A percentile compares a stretch with the other conserved stretches of the same genome.
Conservation (phyloP, 2,888 invertebrate genomes). For the Toxonevra muliebris region DNA sequence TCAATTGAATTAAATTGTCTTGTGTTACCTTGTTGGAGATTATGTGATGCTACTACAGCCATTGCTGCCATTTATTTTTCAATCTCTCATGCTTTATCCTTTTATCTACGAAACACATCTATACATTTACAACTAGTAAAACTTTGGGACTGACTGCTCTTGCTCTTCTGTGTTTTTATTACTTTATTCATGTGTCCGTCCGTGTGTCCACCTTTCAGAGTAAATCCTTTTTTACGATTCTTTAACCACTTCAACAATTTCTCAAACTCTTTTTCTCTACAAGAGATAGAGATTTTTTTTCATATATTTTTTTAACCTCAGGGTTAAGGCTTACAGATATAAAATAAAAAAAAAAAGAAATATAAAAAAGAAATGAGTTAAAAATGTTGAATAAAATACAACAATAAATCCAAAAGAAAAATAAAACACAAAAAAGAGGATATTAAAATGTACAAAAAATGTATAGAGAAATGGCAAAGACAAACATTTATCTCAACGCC, state of each 20-base stretch:
- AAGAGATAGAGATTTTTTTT: too few species aligned
- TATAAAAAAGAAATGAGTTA: too few species aligned
- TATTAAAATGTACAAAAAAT: neutral
- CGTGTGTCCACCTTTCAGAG: neutral
- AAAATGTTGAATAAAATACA: too few species aligned
- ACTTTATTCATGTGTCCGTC: too few species aligned
- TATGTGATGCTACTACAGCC: neutral
- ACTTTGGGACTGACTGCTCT: too few species aligned
- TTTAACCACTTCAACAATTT: slow-evolving; percentile 21
- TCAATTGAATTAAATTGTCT: slow-evolving; percentile 39
- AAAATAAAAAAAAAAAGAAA: too few species aligned
- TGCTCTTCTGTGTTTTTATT: too few species aligned
- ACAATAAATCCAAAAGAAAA: neutral
- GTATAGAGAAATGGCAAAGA: neutral
- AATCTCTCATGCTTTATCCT: neutral
- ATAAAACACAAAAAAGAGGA: neutral
- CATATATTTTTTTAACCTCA: too few species aligned
- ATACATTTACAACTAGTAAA: too few species aligned
- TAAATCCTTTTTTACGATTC: slow-evolving; percentile 31
- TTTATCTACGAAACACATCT: neutral
- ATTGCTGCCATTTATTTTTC: neutral
- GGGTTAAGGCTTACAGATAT: too few species aligned
- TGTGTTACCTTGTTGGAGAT: slow-evolving; percentile 6
- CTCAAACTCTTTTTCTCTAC: too few species aligned
- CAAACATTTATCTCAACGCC: neutral